Percentiles rank a stretch among this genome's conserved stretches.
phyloP scores from a whole-genome alignment of 1,140 invertebrate genomes.

The Pristionchus pacificus region DNA sequence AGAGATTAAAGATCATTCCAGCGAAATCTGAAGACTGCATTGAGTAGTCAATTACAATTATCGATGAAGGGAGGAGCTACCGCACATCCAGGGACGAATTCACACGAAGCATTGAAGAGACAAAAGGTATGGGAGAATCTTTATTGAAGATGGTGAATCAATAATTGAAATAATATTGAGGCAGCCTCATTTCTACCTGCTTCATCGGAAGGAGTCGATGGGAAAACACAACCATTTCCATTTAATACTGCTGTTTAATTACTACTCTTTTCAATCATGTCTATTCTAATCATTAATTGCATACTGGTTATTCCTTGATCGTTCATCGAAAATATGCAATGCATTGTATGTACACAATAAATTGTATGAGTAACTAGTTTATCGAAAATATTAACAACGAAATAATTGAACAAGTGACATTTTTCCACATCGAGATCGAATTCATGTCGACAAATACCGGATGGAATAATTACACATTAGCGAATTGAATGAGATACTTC shows the following conservation, averaged over 20 bases:
- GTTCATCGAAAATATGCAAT: not conserved
- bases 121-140: conserved; percentile 33
- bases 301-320: not conserved
- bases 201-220: conserved; percentile 41
- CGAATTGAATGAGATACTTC: too few relatives aligned
- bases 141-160: not conserved
- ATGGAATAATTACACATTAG: too few relatives aligned
- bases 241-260: conserved; percentile 30
- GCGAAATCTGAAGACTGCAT: conserved; percentile 52
- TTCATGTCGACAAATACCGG: too few relatives aligned
- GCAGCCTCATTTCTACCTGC: conserved; percentile 48
- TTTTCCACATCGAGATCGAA: too few relatives aligned
- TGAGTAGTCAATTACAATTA: conserved; percentile 50
- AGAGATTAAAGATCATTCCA: conserved; percentile 25
- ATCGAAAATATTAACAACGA: not conserved
- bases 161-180: conserved; percentile 24
- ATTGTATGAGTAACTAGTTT: not conserved
- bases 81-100: conserved; percentile 49
- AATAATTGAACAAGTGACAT: too few relatives aligned
- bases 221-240: conserved; percentile 13
- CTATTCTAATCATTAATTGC: not conserved
- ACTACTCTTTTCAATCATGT: not conserved
- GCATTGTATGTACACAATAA: not conserved
- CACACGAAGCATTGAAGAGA: conserved; percentile 50
- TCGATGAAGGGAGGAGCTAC: conserved; percentile 55